Conservation (phyloP, 2,797 vertebrate species). For the Smutsia gigantea region DNA sequence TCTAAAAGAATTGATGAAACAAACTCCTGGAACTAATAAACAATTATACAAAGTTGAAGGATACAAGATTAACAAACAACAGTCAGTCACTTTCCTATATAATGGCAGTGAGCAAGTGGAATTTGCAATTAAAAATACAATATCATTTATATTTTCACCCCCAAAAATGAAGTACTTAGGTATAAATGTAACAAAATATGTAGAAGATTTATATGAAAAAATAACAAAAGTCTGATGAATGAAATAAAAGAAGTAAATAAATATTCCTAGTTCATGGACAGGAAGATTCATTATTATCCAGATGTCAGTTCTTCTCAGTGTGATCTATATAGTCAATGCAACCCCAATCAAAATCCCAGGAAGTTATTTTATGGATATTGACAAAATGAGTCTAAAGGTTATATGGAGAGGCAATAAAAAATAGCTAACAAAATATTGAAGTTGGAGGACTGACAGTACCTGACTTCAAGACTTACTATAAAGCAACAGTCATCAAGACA, state of each 20-base stretch:
- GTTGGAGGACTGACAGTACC: background rate
- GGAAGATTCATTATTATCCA: background rate
- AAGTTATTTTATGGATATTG: background rate
- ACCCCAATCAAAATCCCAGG: background rate
- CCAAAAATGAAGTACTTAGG: background rate
- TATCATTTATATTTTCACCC: background rate
- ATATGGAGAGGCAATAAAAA: background rate
- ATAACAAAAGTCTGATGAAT: background rate
- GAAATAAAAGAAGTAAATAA: constrained; percentile 7
- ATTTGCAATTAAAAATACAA: background rate
- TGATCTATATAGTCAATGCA: background rate
- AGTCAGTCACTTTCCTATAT: background rate
- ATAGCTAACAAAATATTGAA: background rate
- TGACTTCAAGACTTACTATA: background rate
- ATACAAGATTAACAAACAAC: background rate
- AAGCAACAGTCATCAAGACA: background rate
- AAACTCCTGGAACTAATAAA: background rate
- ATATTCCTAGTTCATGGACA: background rate
- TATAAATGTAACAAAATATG: background rate
- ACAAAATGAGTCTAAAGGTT: background rate
- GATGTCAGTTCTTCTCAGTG: background rate
- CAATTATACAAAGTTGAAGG: background rate
- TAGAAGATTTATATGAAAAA: background rate
- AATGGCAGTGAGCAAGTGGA: background rate
- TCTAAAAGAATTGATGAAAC: background rate